Percentiles rank a stretch among this genome's conserved stretches.
Conservation (phyloP, 1,140 invertebrate genomes). For the Scaptodrosophila lebanonensis region DNA sequence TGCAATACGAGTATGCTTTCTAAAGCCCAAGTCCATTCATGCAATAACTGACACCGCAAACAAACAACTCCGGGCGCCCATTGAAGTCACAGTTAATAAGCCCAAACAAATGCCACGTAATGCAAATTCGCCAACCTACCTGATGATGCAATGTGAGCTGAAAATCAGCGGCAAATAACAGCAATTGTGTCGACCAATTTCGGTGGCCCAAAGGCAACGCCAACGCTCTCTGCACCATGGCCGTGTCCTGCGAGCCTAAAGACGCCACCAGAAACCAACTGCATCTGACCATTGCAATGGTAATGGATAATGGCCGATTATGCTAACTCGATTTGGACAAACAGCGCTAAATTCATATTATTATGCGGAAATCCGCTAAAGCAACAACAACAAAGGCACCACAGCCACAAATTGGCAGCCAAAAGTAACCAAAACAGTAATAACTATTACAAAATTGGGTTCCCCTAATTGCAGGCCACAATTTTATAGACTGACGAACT, state of each 20-base stretch:
- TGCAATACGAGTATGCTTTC: constrained; percentile 28
- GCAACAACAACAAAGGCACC: constrained; percentile 15
- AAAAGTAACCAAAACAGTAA: constrained; percentile 17
- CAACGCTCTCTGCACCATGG: constrained; percentile 1
- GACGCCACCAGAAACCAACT: constrained; percentile 22
- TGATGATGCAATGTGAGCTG: constrained; percentile 31
- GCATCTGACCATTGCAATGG: constrained; percentile 28
- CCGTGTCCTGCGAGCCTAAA: constrained; percentile 42
- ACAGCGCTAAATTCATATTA: constrained; percentile 70
- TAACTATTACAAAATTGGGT: constrained; percentile 50
- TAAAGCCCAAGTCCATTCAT: constrained; percentile 17
- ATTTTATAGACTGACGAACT: background rate
- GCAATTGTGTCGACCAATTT: constrained; percentile 10
- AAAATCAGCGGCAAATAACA: constrained; percentile 31
- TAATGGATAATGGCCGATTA: constrained; percentile 45
- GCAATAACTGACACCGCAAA: background rate
- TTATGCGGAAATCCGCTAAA: constrained; percentile 60
- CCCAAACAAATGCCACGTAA: constrained; percentile 45
- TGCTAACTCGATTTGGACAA: constrained; percentile 72
- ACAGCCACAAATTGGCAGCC: constrained; percentile 51
- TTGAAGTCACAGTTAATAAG: constrained; percentile 53
- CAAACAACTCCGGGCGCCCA: constrained; percentile 2
- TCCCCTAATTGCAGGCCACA: constrained; percentile 45
- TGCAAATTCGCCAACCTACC: constrained; percentile 43
- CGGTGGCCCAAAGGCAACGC: background rate